These are phyloP conservation scores for Oreocharis arfaki DNA, from an alignment of 2,113 vertebrate species.

Conservation along the genomic window DNA sequence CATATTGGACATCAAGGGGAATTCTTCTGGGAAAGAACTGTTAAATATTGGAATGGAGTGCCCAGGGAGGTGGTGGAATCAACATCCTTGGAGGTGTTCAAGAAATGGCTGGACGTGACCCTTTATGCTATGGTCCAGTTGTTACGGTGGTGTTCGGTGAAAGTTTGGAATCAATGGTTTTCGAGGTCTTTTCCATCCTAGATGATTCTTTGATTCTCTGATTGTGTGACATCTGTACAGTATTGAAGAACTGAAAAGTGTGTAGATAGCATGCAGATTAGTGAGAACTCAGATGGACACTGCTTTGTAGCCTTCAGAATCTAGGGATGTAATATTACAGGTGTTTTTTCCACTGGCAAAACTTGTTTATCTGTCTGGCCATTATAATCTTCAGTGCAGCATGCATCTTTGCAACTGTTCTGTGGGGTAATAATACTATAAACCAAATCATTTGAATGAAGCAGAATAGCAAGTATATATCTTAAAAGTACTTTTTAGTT, in stretches of 20 bases:
- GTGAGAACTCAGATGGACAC: rapidly evolving
- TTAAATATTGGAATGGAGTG: not conserved
- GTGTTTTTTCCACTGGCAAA: not conserved
- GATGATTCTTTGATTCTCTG: not conserved
- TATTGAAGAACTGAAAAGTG: not conserved
- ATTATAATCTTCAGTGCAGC: not conserved
- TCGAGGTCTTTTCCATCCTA: not conserved
- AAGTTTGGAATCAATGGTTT: not conserved
- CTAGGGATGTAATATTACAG: not conserved
- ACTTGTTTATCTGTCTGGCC: not conserved
- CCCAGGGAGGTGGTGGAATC: not conserved
- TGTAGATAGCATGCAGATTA: not conserved
- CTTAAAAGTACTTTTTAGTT: not conserved
- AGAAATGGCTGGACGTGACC: rapidly evolving
- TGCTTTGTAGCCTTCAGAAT: not conserved
- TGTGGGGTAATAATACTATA: not conserved
- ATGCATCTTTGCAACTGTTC: not conserved
- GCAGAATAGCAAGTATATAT: not conserved
- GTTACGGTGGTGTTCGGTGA: not conserved
- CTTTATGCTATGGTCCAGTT: not conserved
- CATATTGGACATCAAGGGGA: not conserved
- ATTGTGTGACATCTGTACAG: not conserved
- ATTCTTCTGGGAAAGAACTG: not conserved
- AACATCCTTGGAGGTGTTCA: not conserved
- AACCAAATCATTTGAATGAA: not conserved